phyloP scores from a whole-genome alignment of 2,797 vertebrate species.

The Centropyge bicolor region DNA sequence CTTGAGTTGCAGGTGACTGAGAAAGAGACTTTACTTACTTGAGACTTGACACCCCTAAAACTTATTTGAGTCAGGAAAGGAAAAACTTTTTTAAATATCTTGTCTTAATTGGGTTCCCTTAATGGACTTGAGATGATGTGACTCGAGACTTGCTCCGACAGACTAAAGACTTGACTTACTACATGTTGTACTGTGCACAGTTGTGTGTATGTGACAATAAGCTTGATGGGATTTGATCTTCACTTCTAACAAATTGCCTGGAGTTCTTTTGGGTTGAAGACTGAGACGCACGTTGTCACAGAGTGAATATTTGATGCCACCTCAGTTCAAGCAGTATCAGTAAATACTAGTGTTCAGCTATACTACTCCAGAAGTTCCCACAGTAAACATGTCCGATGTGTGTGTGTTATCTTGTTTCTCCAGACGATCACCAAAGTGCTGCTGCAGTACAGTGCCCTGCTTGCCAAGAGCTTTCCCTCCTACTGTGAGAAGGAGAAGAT shows the following conservation, averaged over 20 bases:
- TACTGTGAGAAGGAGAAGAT: conserved; percentile 97
- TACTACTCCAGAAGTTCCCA: neutral
- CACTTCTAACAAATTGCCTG: neutral
- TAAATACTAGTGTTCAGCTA: neutral
- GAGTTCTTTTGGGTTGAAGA: neutral
- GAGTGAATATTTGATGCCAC: neutral
- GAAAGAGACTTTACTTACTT: too few species aligned
- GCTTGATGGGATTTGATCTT: neutral
- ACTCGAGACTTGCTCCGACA: neutral
- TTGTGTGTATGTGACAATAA: too few species aligned
- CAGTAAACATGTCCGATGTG: neutral
- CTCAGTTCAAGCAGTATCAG: neutral
- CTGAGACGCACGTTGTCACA: neutral
- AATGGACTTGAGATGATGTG: neutral
- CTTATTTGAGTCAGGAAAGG: neutral
- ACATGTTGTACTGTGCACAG: too few species aligned
- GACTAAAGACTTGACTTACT: neutral
- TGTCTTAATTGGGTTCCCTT: neutral
- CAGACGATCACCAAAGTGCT: conserved; percentile 97
- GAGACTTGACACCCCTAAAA: too few species aligned
- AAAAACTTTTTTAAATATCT: neutral
- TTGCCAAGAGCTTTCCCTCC: conserved; percentile 91
- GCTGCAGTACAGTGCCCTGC: conserved; percentile 93
- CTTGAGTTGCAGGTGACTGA: too few species aligned
- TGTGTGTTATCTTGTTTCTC: conserved; percentile 50